Evolutionary conservation across 2,888 invertebrate species (phyloP).

Genomic region (Pseudococcus longispinus): DNA sequence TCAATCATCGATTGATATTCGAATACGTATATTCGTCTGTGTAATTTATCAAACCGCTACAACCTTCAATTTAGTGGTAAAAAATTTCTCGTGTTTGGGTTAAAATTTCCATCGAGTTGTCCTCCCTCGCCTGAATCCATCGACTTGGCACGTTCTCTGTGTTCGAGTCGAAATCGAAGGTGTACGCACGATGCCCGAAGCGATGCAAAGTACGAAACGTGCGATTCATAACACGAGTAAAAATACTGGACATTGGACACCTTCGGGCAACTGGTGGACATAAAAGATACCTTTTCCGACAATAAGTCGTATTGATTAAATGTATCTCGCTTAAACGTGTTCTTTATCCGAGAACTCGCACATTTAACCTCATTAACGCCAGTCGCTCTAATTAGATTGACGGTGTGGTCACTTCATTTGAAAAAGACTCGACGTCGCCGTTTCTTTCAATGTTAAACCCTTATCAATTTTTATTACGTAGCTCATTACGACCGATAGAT

Average conservation of each 20-base stretch:
- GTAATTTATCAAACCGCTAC: not conserved
- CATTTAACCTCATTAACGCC: slow-evolving; percentile 31
- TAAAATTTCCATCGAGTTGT: not conserved
- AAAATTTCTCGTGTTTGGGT: not conserved
- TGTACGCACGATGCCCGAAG: not conserved
- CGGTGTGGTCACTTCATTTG: slow-evolving; percentile 12
- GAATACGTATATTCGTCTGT: not conserved
- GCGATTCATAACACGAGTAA: not conserved
- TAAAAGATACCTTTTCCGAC: slow-evolving; percentile 24
- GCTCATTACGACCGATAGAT: not conserved
- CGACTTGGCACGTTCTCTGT: not conserved
- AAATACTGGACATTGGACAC: not conserved
- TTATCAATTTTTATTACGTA: slow-evolving; percentile 16
- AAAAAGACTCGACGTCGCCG: not conserved
- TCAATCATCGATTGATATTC: not conserved
- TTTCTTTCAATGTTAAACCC: not conserved
- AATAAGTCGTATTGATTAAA: slow-evolving; percentile 18
- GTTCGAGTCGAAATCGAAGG: not conserved
- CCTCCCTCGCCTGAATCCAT: not conserved
- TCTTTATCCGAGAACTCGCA: slow-evolving; percentile 22
- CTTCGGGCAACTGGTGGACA: not conserved
- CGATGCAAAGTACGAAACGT: not conserved
- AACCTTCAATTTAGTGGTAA: not conserved
- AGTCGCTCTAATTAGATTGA: slow-evolving; percentile 22
- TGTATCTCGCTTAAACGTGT: slow-evolving; percentile 28